These are phyloP conservation scores for Dynastes maya DNA, from an alignment of 2,888 invertebrate genomes.

Conservation along the genomic window DNA sequence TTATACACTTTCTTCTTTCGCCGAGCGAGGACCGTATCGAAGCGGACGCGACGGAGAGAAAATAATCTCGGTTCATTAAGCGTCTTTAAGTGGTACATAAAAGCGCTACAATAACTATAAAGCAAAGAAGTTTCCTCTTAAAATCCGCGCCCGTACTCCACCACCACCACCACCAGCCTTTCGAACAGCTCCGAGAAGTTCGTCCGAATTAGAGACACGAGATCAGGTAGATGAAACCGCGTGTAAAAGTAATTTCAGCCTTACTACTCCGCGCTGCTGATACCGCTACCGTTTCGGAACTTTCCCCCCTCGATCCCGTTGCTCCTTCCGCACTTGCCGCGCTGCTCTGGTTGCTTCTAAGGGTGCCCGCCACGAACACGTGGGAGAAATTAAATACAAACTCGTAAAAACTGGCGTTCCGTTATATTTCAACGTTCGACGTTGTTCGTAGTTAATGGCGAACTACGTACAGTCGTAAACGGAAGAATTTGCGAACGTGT, in stretches of 20 bases:
- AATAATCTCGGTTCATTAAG: slow-evolving; percentile 24
- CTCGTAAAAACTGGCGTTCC: slow-evolving; percentile 34
- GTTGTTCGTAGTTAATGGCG: slow-evolving; percentile 41
- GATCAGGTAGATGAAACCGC: slow-evolving; percentile 44
- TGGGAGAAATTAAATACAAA: slow-evolving; percentile 32
- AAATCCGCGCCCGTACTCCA: slow-evolving; percentile 12
- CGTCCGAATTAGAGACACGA: slow-evolving; percentile 22
- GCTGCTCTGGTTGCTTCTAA: not conserved
- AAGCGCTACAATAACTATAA: slow-evolving; percentile 28
- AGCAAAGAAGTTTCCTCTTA: slow-evolving; percentile 33
- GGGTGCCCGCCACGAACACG: not conserved
- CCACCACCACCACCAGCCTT: too few relatives aligned
- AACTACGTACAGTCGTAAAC: not conserved
- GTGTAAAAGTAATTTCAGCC: slow-evolving; percentile 36
- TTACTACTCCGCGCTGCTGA: not conserved
- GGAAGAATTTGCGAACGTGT: too few relatives aligned
- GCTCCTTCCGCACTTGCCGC: not conserved
- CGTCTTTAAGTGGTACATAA: slow-evolving; percentile 28
- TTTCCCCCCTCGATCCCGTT: too few relatives aligned
- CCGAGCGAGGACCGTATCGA: not conserved
- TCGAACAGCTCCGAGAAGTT: not conserved
- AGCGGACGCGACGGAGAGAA: not conserved
- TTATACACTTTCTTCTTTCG: not conserved
- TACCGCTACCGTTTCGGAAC: not conserved
- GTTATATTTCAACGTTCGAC: slow-evolving; percentile 40